Evolutionary conservation across 2,113 vertebrate species (phyloP), one percentile per base, ranked within the genome.

Genomic region (Toxotes jaculatrix): DNA sequence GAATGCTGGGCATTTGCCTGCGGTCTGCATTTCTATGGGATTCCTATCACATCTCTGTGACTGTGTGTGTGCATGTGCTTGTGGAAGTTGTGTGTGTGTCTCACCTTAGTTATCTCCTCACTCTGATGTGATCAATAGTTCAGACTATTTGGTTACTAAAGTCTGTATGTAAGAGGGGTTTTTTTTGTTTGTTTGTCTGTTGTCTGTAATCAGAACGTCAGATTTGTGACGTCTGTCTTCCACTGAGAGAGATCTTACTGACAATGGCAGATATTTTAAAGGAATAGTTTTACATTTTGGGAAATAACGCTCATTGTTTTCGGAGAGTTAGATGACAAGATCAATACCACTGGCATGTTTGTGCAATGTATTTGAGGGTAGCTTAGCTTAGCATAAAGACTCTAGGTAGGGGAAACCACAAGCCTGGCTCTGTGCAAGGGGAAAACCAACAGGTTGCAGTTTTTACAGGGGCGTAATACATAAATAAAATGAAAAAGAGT

Each of bases 1-100:
- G 87, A 60, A 90, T 88, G 80, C 31, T 13, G 16, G 51, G 74
- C 63, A 80, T 81, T 78, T 62, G 42, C 53, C 78, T 62, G 42
- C 62, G 83, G 64, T 67, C 11, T 7, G 47, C 53, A 65, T 75
- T 82, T 85, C 31, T 11, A 31, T 73, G 43, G 40, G 55, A 76
- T 83, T 71, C 67, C 56, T 38, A 34, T 34, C n/a, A 49, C 57
- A 63, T 79, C 49, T 73, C 32, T 69, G 71, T 74, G 53, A 0
- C 27, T 27, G 23, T 62, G 42, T 49, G 61, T 12, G 34, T 66
- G 57, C 64, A 12, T 57, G n/a, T 71, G 38, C 38, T 7, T 40
- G 38, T 40, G 38, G 7, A 9, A 7, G 9, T 9, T 36, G 42
- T 16, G 14, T 14, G 43, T 38, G 60, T 7, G n/a, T 65, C 2